phyloP scores from a whole-genome alignment of 2,888 invertebrate genomes.

The Cataglyphis altisquamis region DNA sequence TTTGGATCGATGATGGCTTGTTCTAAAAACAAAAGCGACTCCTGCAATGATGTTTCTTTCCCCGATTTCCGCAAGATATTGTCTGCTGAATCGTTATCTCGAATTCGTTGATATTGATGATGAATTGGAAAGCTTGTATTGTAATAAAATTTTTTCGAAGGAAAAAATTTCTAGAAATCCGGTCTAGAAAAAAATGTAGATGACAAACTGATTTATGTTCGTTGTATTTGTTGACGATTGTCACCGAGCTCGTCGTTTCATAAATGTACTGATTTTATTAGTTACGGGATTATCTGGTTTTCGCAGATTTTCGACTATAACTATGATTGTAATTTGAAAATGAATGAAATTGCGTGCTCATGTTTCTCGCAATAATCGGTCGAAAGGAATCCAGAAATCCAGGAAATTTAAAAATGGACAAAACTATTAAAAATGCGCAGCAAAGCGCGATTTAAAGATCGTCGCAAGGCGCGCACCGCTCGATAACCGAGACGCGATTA shows the following conservation, averaged over 20 bases:
- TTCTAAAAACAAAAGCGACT: slow-evolving; percentile 39
- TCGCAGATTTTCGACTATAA: neutral
- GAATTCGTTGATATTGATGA: slow-evolving; percentile 20
- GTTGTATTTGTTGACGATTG: neutral
- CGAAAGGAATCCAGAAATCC: neutral
- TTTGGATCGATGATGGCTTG: slow-evolving; percentile 35
- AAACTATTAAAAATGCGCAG: slow-evolving; percentile 3
- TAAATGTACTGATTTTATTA: neutral
- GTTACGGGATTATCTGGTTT: neutral
- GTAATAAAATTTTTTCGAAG: neutral
- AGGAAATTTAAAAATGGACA: neutral
- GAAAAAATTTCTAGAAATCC: neutral
- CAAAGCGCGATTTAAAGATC: neutral
- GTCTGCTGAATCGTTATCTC: neutral
- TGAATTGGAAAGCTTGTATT: slow-evolving; percentile 22
- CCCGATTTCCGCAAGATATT: slow-evolving; percentile 24
- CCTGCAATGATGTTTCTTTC: neutral
- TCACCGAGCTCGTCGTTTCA: too few species aligned
- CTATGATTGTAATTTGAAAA: neutral
- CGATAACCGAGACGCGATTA: neutral
- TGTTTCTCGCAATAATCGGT: neutral
- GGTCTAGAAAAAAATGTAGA: neutral
- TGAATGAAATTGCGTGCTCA: neutral
- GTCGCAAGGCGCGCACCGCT: neutral
- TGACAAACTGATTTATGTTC: neutral